Evolutionary conservation across 2,113 vertebrate genomes (phyloP), one percentile per base, ranked within the genome.

Genomic region (Diphyllodes magnificus): DNA sequence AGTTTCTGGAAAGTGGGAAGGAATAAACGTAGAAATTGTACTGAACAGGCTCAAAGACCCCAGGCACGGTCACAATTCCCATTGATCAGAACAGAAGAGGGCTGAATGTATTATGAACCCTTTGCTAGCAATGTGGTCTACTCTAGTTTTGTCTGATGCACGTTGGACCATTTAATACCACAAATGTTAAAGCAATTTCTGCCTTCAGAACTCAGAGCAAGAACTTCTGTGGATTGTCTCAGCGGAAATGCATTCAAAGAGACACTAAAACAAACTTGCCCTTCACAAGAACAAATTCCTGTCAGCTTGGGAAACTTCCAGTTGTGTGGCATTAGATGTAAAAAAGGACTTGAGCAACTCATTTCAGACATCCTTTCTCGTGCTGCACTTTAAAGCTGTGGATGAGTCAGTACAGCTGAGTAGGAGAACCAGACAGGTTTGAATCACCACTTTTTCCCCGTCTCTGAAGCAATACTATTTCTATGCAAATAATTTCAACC

Each of bases 351-450:
- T 82, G 35, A 93, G 81, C 81, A 84, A 81, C 77, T 90, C 59
- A 73, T 50, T 37, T 96, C 69, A 47, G 42, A 42, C 78, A 37
- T 96, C 35, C 60, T 83, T 95, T 92, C 89, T 82, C 5, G 1
- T 80, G 84, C 77, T 89, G 83, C 66, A 24, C 17, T 7, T 81
- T 60, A 42, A 75, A 70, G 68, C 82, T 70, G 37, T 15, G 50
- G 56, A 76, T 97, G 95, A 96, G 86, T 97, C 96, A 97, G 78
- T 82, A 63, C 0, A 21, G 70, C 63, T 93, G 92, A 94, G 93
- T 96, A 88, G 94, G 94, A 96, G 95, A 96, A 97, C 57, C 81
- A 96, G 95, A 95, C 79, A 86, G 72, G 84, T 92, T 86, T 96
- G 96, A 97, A 96, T 96, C 93, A 97, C 88, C 79, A 71, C 61